These are phyloP conservation scores for Drosophila cognata DNA, from an alignment of 2,888 invertebrate species.

Conservation along the genomic window DNA sequence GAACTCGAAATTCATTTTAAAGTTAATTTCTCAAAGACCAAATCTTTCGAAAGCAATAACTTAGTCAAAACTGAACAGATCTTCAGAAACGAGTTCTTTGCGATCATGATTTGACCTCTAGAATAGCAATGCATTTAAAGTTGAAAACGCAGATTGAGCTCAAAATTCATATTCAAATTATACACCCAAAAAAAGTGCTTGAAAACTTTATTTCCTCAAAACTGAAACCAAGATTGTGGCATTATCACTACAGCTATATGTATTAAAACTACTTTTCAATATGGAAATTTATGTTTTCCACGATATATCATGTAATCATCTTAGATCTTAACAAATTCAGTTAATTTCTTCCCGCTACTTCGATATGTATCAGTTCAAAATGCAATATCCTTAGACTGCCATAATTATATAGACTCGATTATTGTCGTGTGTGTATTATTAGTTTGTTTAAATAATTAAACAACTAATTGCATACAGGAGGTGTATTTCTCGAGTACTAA, in stretches of 20 bases:
- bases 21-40: too few species aligned
- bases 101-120: neutral
- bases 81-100: too few species aligned
- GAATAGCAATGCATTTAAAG: neutral
- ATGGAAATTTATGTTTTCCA: neutral
- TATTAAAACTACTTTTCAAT: neutral
- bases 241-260: neutral
- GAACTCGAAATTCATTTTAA: too few species aligned
- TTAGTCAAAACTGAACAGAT: too few species aligned
- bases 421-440: neutral
- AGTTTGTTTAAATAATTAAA: conserved; percentile 5
- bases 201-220: neutral
- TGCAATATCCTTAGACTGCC: neutral
- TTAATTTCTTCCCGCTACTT: neutral
- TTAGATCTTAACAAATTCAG: neutral
- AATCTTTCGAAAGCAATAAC: too few species aligned
- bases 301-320: neutral
- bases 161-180: neutral
- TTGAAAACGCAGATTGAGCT: neutral
- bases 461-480: conserved; percentile 25
- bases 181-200: neutral
- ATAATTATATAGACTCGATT: neutral
- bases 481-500: neutral
- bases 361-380: neutral
- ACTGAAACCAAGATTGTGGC: neutral